Conservation (phyloP, 2,797 vertebrate genomes). For the Spinus olivaceus region DNA sequence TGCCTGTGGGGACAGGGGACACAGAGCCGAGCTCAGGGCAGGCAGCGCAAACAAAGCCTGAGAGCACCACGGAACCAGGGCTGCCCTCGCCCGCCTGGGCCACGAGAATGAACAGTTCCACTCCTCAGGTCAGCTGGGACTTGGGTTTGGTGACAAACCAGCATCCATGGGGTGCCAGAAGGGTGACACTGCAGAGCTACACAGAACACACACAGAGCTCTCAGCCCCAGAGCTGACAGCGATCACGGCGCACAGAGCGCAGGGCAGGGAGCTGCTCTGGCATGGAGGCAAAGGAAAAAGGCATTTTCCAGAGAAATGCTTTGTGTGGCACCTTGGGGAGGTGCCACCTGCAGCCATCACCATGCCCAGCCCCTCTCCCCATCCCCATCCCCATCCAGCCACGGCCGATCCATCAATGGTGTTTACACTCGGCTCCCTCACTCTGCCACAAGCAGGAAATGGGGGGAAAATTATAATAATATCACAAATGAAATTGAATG, state of each 20-base stretch:
- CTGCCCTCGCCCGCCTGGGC: fast-evolving
- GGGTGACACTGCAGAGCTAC: not conserved
- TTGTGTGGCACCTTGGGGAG: not conserved
- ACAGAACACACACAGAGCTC: fast-evolving
- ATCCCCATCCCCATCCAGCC: not conserved
- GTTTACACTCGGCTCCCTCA: constrained; percentile 38
- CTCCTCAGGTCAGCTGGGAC: fast-evolving
- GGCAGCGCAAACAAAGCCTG: not conserved
- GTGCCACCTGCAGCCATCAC: not conserved
- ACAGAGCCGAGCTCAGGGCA: fast-evolving
- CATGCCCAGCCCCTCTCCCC: not conserved
- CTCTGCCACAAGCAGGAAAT: constrained; percentile 24
- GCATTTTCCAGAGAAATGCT: not conserved
- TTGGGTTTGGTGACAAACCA: fast-evolving
- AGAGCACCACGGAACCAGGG: fast-evolving
- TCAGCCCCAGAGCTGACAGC: fast-evolving
- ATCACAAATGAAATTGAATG: constrained; percentile 62
- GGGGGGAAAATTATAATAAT: constrained; percentile 41
- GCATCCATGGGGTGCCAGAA: not conserved
- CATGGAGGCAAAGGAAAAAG: fast-evolving
- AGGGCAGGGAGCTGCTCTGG: not conserved
- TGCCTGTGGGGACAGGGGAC: not conserved
- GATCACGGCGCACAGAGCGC: fast-evolving
- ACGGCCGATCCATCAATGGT: not conserved
- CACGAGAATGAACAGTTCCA: fast-evolving